Evolutionary conservation across 2,888 invertebrate genomes (phyloP), one percentile per base, ranked within the genome.

Genomic region (Thumatha senex): DNA sequence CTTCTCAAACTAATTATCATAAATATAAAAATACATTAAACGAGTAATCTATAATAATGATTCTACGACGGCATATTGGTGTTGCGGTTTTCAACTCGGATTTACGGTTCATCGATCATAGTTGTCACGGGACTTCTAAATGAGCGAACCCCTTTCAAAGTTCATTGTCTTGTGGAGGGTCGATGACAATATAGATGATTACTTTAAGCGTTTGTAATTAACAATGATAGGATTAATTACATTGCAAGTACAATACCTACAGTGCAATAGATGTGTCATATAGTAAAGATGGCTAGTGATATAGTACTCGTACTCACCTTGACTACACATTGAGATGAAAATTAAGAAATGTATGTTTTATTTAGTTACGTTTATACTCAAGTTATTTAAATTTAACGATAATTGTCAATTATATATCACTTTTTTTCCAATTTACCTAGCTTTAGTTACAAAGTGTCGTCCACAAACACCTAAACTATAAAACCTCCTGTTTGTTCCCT

Each of bases 401-500:
- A n/a, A n/a, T n/a, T n/a, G n/a, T n/a, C n/a, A n/a, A n/a, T n/a
- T n/a, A n/a, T n/a, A 24, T 15, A 39, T 24, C 18, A 39, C 39
- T 10, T 24, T 10, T 15, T 18, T 15, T 15, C 35, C 48, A 18
- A 24, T 35, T 29, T 11, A n/a, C 24, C 29, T 40, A 39, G 18
- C 40, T 40, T 40, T 40, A 0, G 53, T 62, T 54, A 54, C 33
- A 38, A 24, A 35, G 43, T 14, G 46, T 51, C 63, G 50, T 43
- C 15, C 15, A 58, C 67, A 63, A 63, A 66, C 67, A 66, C 46
- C 39, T 42, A 1, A 15, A 40, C 40, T 48, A 63, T 67, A 63
- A 59, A 51, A 41, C 39, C 43, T 35, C 35, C 13, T 54, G 54
- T 63, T 59, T 67, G 50, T 54, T 38, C 46, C 34, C 34, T 42